A percentile compares a stretch with the other conserved stretches of the same genome.
Evolutionary conservation across 2,888 invertebrate genomes (phyloP).

Genomic region (Serripes groenlandicus): DNA sequence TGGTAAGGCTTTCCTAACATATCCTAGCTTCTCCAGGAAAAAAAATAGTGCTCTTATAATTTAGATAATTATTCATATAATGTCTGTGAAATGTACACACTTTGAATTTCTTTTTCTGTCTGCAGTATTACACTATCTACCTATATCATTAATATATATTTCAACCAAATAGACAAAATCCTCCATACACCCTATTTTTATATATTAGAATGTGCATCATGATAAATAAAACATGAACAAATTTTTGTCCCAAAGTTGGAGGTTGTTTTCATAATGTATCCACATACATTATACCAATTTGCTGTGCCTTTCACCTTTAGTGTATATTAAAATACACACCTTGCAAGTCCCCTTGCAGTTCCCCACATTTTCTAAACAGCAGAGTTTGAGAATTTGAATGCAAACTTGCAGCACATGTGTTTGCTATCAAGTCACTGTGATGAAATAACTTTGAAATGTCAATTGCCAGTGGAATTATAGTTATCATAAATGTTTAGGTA

Average conservation of each 20-base stretch:
- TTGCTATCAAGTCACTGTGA: conserved; percentile 20
- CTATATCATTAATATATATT: no score
- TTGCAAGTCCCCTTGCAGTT: conserved; percentile 25
- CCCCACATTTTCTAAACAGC: conserved; percentile 20
- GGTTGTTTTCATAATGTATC: conserved; percentile 36
- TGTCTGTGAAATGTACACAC: no score
- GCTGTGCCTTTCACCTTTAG: conserved; percentile 6
- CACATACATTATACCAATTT: conserved; percentile 31
- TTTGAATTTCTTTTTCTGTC: no score
- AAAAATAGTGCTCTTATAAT: not conserved
- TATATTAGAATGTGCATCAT: no score
- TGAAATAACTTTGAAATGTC: conserved; percentile 24
- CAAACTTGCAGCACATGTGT: conserved; percentile 24
- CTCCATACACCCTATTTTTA: no score
- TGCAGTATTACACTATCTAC: no score
- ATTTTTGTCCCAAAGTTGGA: conserved; percentile 15
- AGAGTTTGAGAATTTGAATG: conserved; percentile 14
- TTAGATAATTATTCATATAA: no score
- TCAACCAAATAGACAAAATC: no score
- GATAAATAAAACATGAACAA: no score
- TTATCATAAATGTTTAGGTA: conserved; percentile 18
- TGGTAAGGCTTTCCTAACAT: not conserved
- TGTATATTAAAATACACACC: conserved; percentile 17
- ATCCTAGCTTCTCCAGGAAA: not conserved
- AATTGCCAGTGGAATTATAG: conserved; percentile 1